Evolutionary conservation across 2,888 invertebrate genomes (phyloP), one percentile per base, ranked within the genome.

Genomic region (Acronicta psi): DNA sequence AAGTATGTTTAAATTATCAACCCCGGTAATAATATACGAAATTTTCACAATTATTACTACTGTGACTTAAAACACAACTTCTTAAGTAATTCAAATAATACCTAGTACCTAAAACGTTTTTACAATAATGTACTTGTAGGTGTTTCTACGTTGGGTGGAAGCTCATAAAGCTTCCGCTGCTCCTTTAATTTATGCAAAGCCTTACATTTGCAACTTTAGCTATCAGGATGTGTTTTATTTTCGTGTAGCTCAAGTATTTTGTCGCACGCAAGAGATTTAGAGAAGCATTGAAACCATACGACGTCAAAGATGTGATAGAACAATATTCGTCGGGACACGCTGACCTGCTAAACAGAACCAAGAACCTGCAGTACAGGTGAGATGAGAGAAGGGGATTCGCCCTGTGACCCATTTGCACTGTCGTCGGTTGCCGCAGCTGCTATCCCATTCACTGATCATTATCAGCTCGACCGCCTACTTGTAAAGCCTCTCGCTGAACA

Each of bases 241-340:
- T 86, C 91, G 93, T 94, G 90, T 95, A 96, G 96, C 95, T 98
- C 92, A 97, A 97, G 95, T 97, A 98, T 95, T 97, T 98, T 95
- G 97, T 98, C 90, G 97, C 98, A 88, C 95, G 98, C 92, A 96
- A 96, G 94, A 97, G 98, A 95, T 98, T 98, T 96, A 97, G 97
- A 94, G 98, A 98, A 95, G 98, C 98, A 84, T 95, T 98, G 91
- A 97, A 98, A 94, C 98, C 98, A 75, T 98, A 98, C 94, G 98
- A 98, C 95, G 98, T 98, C 87, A 98, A 98, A 95, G 98, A 98
- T 94, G 98, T 98, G 90, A 98, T 98, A 92, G 98, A 98, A 93
- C 98, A 98, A 94, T 98, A 98, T 94, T 97, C 97, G 66, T 97
- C 97, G 80, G 96, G 96, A 86, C 97, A 97, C 92, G 97, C 98